Evolutionary conservation across 2,797 vertebrate genomes (phyloP).

Genomic region (Serranus cabrilla): DNA sequence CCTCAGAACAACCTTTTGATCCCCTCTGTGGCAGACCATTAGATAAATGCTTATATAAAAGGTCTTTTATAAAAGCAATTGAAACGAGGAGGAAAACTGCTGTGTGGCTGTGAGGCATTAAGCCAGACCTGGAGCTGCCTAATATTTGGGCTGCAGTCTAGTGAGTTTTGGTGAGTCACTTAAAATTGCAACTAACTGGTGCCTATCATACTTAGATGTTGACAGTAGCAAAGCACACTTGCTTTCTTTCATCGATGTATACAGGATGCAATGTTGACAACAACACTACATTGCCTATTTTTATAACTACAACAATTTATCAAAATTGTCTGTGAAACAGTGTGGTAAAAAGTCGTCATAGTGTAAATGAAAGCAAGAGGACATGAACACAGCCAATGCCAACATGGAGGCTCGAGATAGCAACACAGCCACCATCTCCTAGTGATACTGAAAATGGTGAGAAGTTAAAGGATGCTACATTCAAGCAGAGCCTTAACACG

Average conservation of each 20-base stretch:
- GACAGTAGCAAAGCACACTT: background rate
- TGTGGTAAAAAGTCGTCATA: background rate
- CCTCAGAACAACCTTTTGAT: conserved; percentile 38
- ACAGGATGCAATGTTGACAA: background rate
- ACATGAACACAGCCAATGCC: background rate
- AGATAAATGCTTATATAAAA: conserved; percentile 44
- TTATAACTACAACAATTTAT: background rate
- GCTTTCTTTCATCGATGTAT: background rate
- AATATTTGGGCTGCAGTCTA: conserved; percentile 19
- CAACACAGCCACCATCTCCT: conserved; percentile 31
- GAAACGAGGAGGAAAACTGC: conserved; percentile 30
- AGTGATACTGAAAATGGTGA: conserved; percentile 36
- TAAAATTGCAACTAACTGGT: background rate
- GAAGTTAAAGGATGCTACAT: conserved; percentile 50
- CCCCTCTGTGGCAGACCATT: conserved; percentile 11
- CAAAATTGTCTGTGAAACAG: background rate
- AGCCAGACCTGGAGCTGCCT: conserved; percentile 10
- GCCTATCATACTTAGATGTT: background rate
- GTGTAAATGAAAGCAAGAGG: background rate
- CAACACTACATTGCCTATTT: background rate
- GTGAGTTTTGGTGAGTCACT: conserved; percentile 12
- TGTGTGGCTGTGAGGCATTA: conserved; percentile 3
- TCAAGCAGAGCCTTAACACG: conserved; percentile 51
- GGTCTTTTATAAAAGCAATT: conserved; percentile 37
- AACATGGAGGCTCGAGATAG: background rate